Evolutionary conservation across 2,888 invertebrate species (phyloP).

Genomic region (Trichogramma evanescens): DNA sequence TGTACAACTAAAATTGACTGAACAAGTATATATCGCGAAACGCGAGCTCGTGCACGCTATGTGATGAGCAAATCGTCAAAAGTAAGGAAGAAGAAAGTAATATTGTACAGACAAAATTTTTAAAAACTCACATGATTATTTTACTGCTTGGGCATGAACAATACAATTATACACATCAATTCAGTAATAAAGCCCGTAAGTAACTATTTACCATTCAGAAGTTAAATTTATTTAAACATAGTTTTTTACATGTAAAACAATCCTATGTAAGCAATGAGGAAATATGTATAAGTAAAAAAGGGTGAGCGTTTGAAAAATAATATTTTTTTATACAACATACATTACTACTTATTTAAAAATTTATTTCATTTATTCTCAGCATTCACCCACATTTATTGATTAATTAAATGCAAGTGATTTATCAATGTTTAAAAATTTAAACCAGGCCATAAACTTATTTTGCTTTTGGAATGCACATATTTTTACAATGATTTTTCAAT

Average conservation of each 20-base stretch:
- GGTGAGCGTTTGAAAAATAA: constrained; percentile 16
- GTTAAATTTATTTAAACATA: constrained; percentile 11
- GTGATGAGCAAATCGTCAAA: background rate
- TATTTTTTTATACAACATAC: constrained; percentile 18
- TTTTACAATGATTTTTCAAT: background rate
- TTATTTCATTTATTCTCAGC: constrained; percentile 13
- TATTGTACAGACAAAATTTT: background rate
- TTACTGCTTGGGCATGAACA: background rate
- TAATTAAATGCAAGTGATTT: constrained; percentile 21
- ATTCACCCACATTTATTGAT: constrained; percentile 16
- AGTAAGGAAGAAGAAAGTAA: constrained; percentile 1
- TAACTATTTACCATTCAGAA: constrained; percentile 23
- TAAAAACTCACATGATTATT: constrained; percentile 1
- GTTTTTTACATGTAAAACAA: constrained; percentile 15
- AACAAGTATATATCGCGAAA: background rate
- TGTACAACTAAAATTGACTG: constrained; percentile 16
- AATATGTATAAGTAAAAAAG: constrained; percentile 19
- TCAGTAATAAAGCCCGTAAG: background rate
- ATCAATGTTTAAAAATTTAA: constrained; percentile 15
- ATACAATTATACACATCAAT: no score
- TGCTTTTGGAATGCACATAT: constrained; percentile 15
- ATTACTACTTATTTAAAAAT: constrained; percentile 7
- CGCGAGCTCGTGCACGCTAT: background rate
- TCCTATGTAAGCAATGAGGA: constrained; percentile 16
- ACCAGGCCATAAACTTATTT: constrained; percentile 16